phyloP scores from a whole-genome alignment of 2,113 vertebrate species.

The Xenus cinereus region DNA sequence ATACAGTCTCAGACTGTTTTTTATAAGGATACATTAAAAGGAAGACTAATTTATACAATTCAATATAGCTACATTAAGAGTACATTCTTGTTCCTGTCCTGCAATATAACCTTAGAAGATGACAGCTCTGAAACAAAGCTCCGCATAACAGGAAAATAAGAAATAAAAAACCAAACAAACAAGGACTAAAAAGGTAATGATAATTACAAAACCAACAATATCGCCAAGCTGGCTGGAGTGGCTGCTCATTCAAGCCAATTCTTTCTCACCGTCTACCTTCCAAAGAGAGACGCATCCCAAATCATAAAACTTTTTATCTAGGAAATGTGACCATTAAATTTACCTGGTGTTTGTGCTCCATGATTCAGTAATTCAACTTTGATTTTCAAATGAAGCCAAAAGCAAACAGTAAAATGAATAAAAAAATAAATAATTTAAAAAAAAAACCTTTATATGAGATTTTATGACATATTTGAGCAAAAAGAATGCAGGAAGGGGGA shows the following conservation, averaged over 20 bases:
- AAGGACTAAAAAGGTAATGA: neutral
- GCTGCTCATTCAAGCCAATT: neutral
- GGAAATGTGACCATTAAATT: neutral
- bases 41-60: neutral
- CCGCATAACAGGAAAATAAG: neutral
- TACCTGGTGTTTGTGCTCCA: neutral
- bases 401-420: neutral
- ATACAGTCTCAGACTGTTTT: neutral
- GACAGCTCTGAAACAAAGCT: neutral
- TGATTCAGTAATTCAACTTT: neutral
- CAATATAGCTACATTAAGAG: neutral
- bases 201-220: neutral
- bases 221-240: neutral
- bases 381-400: neutral
- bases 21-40: neutral
- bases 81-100: neutral
- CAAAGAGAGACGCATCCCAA: neutral
- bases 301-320: neutral
- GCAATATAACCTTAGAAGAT: neutral
- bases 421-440: neutral
- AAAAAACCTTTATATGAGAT: neutral
- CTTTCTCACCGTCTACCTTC: neutral
- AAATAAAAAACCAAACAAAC: too few species aligned
- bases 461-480: neutral
- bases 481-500: neutral